phyloP scores from a whole-genome alignment of 1,140 invertebrate genomes.

The Lepidostoma basale region DNA sequence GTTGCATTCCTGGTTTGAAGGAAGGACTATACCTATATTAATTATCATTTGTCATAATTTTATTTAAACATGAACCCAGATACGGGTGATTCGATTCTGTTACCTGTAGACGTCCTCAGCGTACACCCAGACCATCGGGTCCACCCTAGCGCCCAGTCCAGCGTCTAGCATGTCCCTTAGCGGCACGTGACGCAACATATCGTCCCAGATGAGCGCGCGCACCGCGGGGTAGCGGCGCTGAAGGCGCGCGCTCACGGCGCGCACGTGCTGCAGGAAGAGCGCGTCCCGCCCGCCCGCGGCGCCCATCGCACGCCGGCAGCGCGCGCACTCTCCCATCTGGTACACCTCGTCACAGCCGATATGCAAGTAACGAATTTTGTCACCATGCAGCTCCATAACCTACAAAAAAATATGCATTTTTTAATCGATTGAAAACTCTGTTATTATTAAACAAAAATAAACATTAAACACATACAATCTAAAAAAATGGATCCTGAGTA shows the following conservation, averaged over 20 bases:
- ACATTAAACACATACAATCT: too few species aligned
- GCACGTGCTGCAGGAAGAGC: slow-evolving; percentile 75
- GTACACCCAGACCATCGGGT: slow-evolving; percentile 85
- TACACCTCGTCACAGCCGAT: slow-evolving; percentile 80
- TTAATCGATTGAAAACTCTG: too few species aligned
- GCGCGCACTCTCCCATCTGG: slow-evolving; percentile 78
- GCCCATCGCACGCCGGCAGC: slow-evolving; percentile 62
- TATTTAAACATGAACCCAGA: too few species aligned
- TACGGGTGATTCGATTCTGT: too few species aligned
- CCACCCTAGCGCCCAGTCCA: slow-evolving; percentile 76
- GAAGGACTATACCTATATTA: too few species aligned
- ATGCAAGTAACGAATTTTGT: slow-evolving; percentile 68
- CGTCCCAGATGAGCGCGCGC: slow-evolving; percentile 87
- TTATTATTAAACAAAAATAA: too few species aligned
- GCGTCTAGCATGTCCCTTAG: slow-evolving; percentile 68
- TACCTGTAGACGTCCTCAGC: slow-evolving; percentile 67
- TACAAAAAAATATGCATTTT: too few species aligned
- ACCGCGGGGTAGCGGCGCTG: slow-evolving; percentile 67
- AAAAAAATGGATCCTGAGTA: too few species aligned
- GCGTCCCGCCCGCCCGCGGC: slow-evolving; percentile 55
- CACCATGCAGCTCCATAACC: slow-evolving; percentile 40
- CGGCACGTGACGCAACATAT: slow-evolving; percentile 82
- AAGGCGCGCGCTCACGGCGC: slow-evolving; percentile 67
- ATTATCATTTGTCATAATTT: too few species aligned
- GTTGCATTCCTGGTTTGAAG: too few species aligned